Conservation (phyloP, 2,888 invertebrate species). For the Bombylius major region DNA sequence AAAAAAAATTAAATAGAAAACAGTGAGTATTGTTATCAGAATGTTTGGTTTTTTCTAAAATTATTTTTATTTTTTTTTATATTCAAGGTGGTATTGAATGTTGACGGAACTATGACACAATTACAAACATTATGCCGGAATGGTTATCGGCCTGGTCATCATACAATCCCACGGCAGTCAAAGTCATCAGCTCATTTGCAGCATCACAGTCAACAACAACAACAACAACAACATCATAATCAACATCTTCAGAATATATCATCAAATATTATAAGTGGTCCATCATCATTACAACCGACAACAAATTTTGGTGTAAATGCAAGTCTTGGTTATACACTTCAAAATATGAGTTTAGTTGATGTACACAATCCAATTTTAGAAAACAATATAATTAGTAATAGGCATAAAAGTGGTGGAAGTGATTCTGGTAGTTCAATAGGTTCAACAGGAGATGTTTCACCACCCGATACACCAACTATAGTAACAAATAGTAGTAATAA, state of each 20-base stretch:
- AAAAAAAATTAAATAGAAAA: too few relatives aligned
- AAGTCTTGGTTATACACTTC: conserved; percentile 24
- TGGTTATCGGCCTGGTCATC: conserved; percentile 29
- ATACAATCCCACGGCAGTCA: conserved; percentile 26
- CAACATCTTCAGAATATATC: conserved; percentile 25
- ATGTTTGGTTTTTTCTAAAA: too few relatives aligned
- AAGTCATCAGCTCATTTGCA: conserved; percentile 29
- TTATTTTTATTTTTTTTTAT: neutral
- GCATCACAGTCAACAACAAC: conserved; percentile 25
- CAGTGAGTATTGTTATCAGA: too few relatives aligned
- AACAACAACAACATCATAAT: conserved; percentile 22
- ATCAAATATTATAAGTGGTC: conserved; percentile 12
- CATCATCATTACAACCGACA: conserved; percentile 5
- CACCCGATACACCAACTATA: conserved; percentile 34
- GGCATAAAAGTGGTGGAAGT: conserved; percentile 30
- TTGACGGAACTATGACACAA: conserved; percentile 27
- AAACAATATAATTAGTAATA: conserved; percentile 16
- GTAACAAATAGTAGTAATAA: conserved; percentile 17
- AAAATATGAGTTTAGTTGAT: conserved; percentile 27
- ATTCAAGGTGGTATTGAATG: conserved; percentile 24
- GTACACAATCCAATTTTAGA: conserved; percentile 13
- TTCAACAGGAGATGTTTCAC: conserved; percentile 33
- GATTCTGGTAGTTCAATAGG: conserved; percentile 36
- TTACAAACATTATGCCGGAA: conserved; percentile 32
- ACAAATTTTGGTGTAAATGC: conserved; percentile 23